Conservation (phyloP, 1,140 invertebrate genomes). For the Bombus waltoni region DNA sequence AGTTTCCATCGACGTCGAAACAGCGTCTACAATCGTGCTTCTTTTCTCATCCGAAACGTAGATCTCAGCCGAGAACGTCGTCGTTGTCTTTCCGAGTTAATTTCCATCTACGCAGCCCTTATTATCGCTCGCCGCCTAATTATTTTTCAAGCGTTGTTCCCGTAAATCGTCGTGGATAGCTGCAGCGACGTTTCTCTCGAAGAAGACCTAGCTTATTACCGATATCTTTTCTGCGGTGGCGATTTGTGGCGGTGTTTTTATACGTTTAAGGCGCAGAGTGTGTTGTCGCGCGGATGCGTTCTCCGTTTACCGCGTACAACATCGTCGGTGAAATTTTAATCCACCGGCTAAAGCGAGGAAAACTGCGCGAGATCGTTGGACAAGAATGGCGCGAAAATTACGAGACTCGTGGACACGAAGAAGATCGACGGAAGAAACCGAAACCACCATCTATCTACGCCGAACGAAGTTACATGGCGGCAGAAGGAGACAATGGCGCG, state of each 20-base stretch:
- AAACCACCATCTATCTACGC: no score
- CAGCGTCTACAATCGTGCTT: not conserved
- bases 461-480: no score
- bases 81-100: not conserved
- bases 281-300: not conserved
- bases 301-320: no score
- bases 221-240: not conserved
- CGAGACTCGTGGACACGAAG: no score
- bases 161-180: not conserved
- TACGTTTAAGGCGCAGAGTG: not conserved
- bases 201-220: not conserved
- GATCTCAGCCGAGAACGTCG: not conserved
- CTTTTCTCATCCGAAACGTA: not conserved
- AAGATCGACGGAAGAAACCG: no score
- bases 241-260: slow-evolving; percentile 1
- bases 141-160: not conserved
- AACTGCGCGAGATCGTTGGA: no score
- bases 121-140: not conserved
- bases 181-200: not conserved
- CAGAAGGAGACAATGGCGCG: no score
- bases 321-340: not conserved
- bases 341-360: fast-evolving
- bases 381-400: no score
- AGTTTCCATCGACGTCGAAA: not conserved
- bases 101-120: not conserved